phyloP scores from a whole-genome alignment of 2,888 invertebrate genomes.

The Candidula unifasciata region DNA sequence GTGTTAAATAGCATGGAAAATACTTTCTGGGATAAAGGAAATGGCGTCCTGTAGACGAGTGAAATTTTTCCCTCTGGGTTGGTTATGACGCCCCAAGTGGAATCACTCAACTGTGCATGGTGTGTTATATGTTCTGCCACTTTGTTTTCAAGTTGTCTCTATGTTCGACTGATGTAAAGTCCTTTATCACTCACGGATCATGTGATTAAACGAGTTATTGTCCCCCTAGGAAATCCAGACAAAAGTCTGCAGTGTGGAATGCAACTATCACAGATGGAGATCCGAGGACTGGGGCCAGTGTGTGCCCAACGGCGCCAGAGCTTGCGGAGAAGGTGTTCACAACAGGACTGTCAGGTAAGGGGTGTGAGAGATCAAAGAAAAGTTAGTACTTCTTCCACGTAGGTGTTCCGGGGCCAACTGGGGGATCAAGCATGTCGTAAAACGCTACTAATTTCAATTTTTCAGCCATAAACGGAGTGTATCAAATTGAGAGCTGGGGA shows the following conservation, averaged over 20 bases:
- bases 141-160: too few relatives aligned
- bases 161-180: too few relatives aligned
- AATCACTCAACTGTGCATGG: not conserved
- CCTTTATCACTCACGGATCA: too few relatives aligned
- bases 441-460: too few relatives aligned
- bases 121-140: not conserved
- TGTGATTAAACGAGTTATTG: not conserved
- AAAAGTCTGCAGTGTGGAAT: conserved; percentile 63
- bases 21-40: not conserved
- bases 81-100: too few relatives aligned
- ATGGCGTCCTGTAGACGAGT: not conserved
- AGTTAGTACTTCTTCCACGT: not conserved
- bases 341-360: conserved; percentile 64
- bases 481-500: too few relatives aligned
- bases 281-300: conserved; percentile 66
- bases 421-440: too few relatives aligned
- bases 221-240: conserved; percentile 63
- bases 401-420: not conserved
- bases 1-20: not conserved
- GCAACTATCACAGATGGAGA: conserved; percentile 65
- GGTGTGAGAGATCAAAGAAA: too few relatives aligned
- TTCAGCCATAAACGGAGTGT: too few relatives aligned
- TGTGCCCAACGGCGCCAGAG: conserved; percentile 55
- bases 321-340: conserved; percentile 68
- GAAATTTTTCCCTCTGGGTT: too few relatives aligned